Conservation (phyloP, 2,797 vertebrate genomes). For the Sorex maritimensis region DNA sequence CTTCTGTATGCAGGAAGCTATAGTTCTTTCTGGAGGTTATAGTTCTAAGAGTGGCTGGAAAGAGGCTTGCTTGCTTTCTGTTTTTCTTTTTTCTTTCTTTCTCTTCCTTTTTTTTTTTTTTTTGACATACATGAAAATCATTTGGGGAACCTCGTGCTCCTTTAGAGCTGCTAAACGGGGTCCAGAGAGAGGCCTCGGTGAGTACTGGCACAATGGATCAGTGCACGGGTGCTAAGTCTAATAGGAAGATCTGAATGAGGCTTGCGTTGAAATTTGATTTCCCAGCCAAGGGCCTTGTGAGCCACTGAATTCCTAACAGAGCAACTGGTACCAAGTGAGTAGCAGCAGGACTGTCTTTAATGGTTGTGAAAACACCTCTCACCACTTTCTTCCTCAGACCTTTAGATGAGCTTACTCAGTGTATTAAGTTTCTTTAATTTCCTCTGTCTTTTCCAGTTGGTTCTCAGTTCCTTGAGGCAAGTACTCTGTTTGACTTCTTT, state of each 20-base stretch:
- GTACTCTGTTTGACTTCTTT: neutral
- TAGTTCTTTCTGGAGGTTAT: neutral
- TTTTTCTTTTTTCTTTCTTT: neutral
- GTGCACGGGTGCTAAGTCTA: neutral
- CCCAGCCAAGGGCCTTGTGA: constrained; percentile 1
- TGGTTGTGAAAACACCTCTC: neutral
- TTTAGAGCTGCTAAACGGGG: neutral
- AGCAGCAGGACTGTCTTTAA: neutral
- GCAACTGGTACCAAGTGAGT: neutral
- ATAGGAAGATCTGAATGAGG: neutral
- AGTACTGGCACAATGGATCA: neutral
- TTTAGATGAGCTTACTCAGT: neutral
- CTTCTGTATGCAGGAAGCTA: neutral
- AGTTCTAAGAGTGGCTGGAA: neutral
- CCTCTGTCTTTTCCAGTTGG: neutral
- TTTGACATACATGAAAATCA: neutral
- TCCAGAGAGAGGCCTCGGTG: neutral
- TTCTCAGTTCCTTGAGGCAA: neutral
- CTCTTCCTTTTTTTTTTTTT: neutral
- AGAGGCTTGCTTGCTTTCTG: neutral
- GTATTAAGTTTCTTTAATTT: neutral
- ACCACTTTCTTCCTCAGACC: neutral
- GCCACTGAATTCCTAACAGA: constrained; percentile 1
- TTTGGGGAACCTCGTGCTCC: constrained; percentile 23
- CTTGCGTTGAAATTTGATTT: neutral